A percentile compares a stretch with the other conserved stretches of the same genome.
Evolutionary conservation across 2,113 vertebrate genomes (phyloP).

Genomic region (Phalacrocorax carbo): DNA sequence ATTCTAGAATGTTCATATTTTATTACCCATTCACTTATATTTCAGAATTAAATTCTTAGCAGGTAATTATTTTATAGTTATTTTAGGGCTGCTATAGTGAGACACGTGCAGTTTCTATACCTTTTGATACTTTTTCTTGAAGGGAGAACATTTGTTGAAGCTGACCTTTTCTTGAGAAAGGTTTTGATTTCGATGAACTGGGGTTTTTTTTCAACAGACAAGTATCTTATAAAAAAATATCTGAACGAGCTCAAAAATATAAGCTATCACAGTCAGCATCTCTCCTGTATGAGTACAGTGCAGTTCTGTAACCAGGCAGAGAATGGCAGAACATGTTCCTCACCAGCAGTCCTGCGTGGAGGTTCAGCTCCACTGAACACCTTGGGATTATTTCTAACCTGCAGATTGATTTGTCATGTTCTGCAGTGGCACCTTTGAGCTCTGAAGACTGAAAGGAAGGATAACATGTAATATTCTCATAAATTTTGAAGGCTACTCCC

Average conservation of each 20-base stretch:
- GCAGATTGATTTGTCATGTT: slow-evolving; percentile 15
- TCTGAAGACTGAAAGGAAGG: neutral
- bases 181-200: neutral
- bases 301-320: neutral
- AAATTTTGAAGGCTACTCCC: neutral
- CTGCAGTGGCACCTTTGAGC: neutral
- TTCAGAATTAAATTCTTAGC: neutral
- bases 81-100: neutral
- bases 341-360: neutral
- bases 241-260: neutral
- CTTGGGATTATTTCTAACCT: neutral
- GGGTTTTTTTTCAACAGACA: neutral
- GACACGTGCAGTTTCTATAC: neutral
- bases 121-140: neutral
- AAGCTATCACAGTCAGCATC: neutral
- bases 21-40: neutral
- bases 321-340: neutral
- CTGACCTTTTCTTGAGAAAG: neutral
- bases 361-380: neutral
- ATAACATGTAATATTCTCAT: slow-evolving; percentile 5
- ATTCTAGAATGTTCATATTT: neutral
- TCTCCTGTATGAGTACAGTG: neutral
- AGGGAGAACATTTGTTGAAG: neutral
- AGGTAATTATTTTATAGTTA: neutral
- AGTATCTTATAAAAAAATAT: neutral